These are phyloP conservation scores for Albula glossodonta DNA, from an alignment of 2,113 vertebrate species.

Conservation along the genomic window DNA sequence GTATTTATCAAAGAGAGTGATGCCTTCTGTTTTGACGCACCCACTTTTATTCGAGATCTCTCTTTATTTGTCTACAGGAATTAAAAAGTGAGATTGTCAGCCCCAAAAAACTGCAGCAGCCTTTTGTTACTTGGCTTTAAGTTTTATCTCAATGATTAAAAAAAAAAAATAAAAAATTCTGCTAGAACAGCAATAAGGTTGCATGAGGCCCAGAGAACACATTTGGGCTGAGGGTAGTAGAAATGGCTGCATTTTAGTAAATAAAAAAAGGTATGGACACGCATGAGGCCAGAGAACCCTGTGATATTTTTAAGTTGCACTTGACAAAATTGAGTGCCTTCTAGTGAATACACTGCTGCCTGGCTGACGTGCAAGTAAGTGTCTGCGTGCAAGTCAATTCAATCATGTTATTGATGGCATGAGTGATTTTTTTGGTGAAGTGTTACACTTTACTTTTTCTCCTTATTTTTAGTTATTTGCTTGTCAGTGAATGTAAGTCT, in stretches of 20 bases:
- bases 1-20: no score
- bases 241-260: background rate
- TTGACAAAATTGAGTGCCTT: slow-evolving; percentile 8
- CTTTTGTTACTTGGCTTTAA: background rate
- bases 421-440: background rate
- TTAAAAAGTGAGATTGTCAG: background rate
- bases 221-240: background rate
- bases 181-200: background rate
- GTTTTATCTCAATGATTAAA: background rate
- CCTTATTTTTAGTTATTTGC: background rate
- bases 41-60: no score
- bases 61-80: background rate
- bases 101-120: background rate
- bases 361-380: background rate
- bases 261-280: background rate
- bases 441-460: slow-evolving; percentile 1
- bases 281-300: background rate
- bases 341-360: slow-evolving; percentile 10
- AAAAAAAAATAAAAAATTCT: background rate
- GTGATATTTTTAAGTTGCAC: slow-evolving; percentile 4
- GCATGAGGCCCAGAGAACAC: background rate
- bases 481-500: background rate
- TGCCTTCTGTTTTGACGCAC: no score
- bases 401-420: background rate
- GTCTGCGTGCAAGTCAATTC: background rate